phyloP scores from a whole-genome alignment of 1,140 invertebrate species.

The Anagrus nilaparvatae region DNA sequence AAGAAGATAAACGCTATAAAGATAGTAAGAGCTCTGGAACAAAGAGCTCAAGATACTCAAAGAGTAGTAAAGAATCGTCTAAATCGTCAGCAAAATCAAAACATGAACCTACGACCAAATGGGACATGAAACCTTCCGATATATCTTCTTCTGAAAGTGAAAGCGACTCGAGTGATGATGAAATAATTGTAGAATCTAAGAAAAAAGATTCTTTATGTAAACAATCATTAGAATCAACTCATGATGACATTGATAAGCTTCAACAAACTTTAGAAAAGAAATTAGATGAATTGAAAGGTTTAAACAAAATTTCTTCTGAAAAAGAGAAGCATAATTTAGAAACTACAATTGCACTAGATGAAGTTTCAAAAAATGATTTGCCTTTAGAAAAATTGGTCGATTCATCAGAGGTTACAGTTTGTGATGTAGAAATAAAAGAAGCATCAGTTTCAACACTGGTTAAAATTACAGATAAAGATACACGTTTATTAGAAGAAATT shows the following conservation, averaged over 20 bases:
- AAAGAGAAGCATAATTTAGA: constrained; percentile 5
- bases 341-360: constrained; percentile 1
- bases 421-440: too few relatives aligned
- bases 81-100: not conserved
- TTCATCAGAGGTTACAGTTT: too few relatives aligned
- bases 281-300: constrained; percentile 15
- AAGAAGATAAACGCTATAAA: constrained; percentile 4
- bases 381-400: too few relatives aligned
- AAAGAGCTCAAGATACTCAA: constrained; percentile 2
- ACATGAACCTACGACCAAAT: not conserved
- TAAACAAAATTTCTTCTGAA: constrained; percentile 16
- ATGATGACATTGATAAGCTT: constrained; percentile 10
- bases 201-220: not conserved
- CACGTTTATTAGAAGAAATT: too few relatives aligned
- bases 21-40: constrained; percentile 6
- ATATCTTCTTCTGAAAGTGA: not conserved
- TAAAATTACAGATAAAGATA: too few relatives aligned
- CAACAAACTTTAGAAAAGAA: constrained; percentile 13
- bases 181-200: not conserved
- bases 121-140: constrained; percentile 11
- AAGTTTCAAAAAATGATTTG: too few relatives aligned
- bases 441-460: too few relatives aligned
- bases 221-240: not conserved
- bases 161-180: too few relatives aligned
- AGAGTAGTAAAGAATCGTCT: not conserved